Conservation (phyloP, 92 coral and sea anemone species). For the Parazoanthus atlanticus region DNA sequence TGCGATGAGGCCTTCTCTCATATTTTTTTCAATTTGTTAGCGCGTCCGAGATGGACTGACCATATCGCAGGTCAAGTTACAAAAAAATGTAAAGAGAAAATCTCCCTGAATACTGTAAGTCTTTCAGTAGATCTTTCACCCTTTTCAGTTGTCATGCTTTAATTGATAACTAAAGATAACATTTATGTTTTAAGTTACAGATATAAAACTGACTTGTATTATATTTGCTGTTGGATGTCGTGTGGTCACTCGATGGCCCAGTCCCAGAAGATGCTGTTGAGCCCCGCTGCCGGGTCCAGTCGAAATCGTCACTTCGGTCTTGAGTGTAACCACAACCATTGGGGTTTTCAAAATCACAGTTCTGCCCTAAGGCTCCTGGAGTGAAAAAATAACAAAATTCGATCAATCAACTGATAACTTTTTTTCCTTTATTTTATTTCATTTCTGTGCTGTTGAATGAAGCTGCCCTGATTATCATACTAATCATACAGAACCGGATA, state of each 20-base stretch:
- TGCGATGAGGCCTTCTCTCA: too few species aligned
- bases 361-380: conserved; percentile 68
- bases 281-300: conserved; percentile 79
- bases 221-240: background rate
- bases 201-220: conserved; percentile 17
- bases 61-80: too few species aligned
- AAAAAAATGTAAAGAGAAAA: too few species aligned
- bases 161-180: too few species aligned
- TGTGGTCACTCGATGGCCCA: conserved; percentile 76
- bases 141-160: too few species aligned
- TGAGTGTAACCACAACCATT: conserved; percentile 79
- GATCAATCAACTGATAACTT: background rate
- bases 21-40: too few species aligned
- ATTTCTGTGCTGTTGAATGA: too few species aligned
- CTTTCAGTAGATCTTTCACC: too few species aligned
- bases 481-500: too few species aligned
- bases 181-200: background rate
- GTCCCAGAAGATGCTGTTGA: conserved; percentile 41
- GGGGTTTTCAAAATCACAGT: conserved; percentile 85
- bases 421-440: background rate
- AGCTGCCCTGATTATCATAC: too few species aligned
- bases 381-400: background rate
- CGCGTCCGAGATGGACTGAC: too few species aligned
- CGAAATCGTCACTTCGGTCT: conserved; percentile 77
- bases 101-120: too few species aligned